Evolutionary conservation across 1,140 invertebrate species (phyloP), one percentile per base, ranked within the genome.

Genomic region (Diploscapter pachys): DNA sequence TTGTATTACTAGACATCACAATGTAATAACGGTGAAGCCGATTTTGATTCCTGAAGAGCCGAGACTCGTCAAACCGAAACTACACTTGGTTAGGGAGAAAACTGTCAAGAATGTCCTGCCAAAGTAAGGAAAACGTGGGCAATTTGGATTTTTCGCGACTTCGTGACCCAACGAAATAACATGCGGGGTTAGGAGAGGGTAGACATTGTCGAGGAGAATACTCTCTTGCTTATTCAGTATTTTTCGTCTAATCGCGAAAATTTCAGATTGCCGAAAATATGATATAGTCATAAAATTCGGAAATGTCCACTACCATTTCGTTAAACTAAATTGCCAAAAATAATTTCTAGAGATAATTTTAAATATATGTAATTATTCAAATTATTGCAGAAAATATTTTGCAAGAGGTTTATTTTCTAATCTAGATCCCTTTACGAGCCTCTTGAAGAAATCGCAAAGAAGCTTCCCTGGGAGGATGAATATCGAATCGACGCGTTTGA

Each of bases 21-120:
- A 80, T 72, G 76, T 78, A 52, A 79, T 80, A 57, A 84, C 83
- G 2, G 78, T 84, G 56, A 84, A 84, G 67, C 82, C 83, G 4
- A 79, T 84, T 64, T 66, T 84, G n/a, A 85, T 84, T 65, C 83
- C 83, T n/a, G 83, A 84, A 71, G 83, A 85, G 54, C 83, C 83
- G 5, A 63, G 84, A 73, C 72, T 84, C 4, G 83, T 85, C 2
- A 79, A 80, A 55, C 81, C 83, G 5, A 77, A 81, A 56, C 55
- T 83, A 31, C 82, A 83, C 64, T 57, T 83, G 59, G 82, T 83
- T 5, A 63, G 75, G 11, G 82, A 84, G 71, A 84, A 84, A 63
- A 76, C 78, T 11, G 65, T 84, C 52, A 84, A 85, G 65, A 82
- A 84, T 79, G 49, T 85, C 56, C 66, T 85, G 55, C 82, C 79